Evolutionary conservation across 1,140 invertebrate genomes (phyloP), one percentile per base, ranked within the genome.

Genomic region (Drosophila kanapiae): DNA sequence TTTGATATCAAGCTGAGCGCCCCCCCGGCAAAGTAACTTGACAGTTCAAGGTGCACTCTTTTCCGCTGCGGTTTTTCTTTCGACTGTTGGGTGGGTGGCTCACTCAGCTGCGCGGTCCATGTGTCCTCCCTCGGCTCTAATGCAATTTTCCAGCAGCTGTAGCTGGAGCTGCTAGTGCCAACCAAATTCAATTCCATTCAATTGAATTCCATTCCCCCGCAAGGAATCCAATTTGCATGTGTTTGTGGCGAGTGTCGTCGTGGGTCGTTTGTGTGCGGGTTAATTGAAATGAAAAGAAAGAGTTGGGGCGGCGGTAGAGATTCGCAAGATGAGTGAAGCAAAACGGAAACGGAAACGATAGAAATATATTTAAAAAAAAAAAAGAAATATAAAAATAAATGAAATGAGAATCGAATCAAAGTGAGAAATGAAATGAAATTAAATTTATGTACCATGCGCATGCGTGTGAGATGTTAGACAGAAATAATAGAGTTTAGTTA

Each of bases 401-500:
- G 35, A 74, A 74, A 72, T 74, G 68, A 60, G 49, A 74, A 72
- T 74, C 54, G 56, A 74, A 60, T 59, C 43, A 51, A 31, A 70
- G 48, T 70, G 62, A 54, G 35, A 91, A 80, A 60, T 61, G 54
- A 71, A 78, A 72, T 43, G 65, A 78, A 77, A 80, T 77, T 54
- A 75, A 69, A 82, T 69, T 79, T 68, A 92, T 92, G 88, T 92
- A 88, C 75, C 91, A 93, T 92, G 92, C 92, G 92, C 92, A 93
- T 92, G 91, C 91, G 91, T 92, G 91, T 92, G 91, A 92, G 91
- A 92, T 92, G 91, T 92, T 90, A 90, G 91, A 92, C 82, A 91
- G 91, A 88, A 92, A 92, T 92, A 85, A 87, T 91, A 91, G 85
- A 90, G 54, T 88, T 92, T 92, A 91, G 91, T 92, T 88, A 78